Conservation (phyloP, 1,140 invertebrate species). For the Platyura marginata region DNA sequence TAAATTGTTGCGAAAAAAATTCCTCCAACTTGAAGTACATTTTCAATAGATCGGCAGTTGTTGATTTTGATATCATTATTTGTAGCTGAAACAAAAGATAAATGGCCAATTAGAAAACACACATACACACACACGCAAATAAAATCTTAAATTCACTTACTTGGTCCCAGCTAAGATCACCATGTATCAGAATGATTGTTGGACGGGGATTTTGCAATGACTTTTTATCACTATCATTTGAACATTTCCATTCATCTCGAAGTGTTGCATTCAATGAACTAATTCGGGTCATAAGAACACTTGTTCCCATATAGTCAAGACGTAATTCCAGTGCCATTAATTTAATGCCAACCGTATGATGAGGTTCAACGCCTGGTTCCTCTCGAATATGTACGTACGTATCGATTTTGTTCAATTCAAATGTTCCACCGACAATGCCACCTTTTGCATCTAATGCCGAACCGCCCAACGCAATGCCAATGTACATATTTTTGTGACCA, state of each 20-base stretch:
- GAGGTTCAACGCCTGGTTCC: constrained; percentile 73
- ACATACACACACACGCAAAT: neutral
- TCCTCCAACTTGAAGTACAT: constrained; percentile 94
- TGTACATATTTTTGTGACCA: constrained; percentile 84
- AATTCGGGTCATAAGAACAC: constrained; percentile 77
- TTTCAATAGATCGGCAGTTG: constrained; percentile 87
- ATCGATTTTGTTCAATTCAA: constrained; percentile 77
- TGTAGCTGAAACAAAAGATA: constrained; percentile 29
- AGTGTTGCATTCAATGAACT: constrained; percentile 62
- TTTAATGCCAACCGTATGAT: constrained; percentile 71
- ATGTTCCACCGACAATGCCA: constrained; percentile 88
- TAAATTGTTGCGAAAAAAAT: constrained; percentile 91
- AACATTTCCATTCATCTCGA: constrained; percentile 62
- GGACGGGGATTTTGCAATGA: constrained; percentile 28
- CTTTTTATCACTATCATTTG: constrained; percentile 11
- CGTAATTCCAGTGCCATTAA: constrained; percentile 72
- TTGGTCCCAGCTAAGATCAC: constrained; percentile 85
- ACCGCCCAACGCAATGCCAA: constrained; percentile 72
- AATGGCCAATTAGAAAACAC: neutral
- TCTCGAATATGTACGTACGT: constrained; percentile 77
- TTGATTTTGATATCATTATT: constrained; percentile 89
- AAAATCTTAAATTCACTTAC: neutral
- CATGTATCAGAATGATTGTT: constrained; percentile 83
- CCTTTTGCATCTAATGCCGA: constrained; percentile 86
- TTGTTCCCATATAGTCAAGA: constrained; percentile 92